Conservation (phyloP, 2,113 vertebrate species). For the Osmerus mordax region DNA sequence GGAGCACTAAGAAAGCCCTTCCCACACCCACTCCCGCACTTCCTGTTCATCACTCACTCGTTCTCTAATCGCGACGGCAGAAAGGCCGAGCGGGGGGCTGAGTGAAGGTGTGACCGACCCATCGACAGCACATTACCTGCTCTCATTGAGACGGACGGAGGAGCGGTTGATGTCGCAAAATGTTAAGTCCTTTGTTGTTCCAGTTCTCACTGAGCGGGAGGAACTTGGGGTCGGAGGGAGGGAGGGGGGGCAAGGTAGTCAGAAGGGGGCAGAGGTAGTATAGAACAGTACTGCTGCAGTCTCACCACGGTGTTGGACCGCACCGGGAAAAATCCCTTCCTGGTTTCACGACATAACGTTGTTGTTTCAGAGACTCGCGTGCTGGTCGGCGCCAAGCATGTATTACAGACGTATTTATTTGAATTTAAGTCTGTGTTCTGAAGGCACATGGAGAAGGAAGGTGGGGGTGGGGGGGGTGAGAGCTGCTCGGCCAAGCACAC, state of each 20-base stretch:
- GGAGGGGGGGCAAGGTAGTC: too few relatives aligned
- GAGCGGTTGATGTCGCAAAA: constrained; percentile 6
- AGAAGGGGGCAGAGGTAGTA: too few relatives aligned
- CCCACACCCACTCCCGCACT: constrained; percentile 13
- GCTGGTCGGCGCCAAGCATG: too few relatives aligned
- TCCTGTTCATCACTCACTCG: constrained; percentile 52
- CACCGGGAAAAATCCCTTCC: neutral
- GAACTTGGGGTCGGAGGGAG: neutral
- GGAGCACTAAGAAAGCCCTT: constrained; percentile 26
- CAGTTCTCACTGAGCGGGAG: neutral
- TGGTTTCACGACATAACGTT: constrained; percentile 27
- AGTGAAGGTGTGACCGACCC: too few relatives aligned
- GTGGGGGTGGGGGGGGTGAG: neutral
- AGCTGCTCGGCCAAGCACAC: neutral
- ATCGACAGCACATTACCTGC: constrained; percentile 51
- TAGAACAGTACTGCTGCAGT: too few relatives aligned
- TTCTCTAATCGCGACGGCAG: neutral
- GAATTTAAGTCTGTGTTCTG: neutral
- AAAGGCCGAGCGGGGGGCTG: neutral
- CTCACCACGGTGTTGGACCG: too few relatives aligned
- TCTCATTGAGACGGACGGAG: constrained; percentile 44
- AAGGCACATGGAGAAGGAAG: neutral
- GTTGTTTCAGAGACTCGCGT: neutral
- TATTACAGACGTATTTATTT: neutral
- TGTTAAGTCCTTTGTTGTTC: constrained; percentile 26